These are phyloP conservation scores for Eutolmus rufibarbis DNA, from an alignment of 2,888 invertebrate species.

Conservation along the genomic window DNA sequence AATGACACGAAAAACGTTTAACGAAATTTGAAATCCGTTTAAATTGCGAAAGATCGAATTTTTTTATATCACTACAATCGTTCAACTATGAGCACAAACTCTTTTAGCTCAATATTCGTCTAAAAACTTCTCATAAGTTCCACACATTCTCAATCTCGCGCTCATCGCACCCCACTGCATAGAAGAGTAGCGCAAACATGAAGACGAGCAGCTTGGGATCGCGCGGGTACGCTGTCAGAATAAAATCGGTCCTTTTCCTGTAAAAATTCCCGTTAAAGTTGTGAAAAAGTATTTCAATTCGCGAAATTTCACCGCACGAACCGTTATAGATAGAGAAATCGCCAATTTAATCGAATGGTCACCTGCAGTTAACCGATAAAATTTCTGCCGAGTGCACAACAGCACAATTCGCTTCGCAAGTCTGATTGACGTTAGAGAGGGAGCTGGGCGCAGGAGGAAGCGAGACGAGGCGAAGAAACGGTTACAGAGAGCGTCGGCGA, in stretches of 20 bases:
- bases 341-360: neutral
- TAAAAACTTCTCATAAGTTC: neutral
- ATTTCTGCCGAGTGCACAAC: neutral
- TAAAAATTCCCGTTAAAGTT: neutral
- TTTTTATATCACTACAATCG: neutral
- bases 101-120: neutral
- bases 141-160: neutral
- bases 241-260: neutral
- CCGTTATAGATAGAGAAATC: neutral
- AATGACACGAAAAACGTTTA: neutral
- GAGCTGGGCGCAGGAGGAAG: neutral
- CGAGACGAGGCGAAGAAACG: neutral
- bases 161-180: neutral
- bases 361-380: neutral
- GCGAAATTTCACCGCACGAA: neutral
- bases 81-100: neutral
- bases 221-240: conserved; percentile 30
- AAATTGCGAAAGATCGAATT: neutral
- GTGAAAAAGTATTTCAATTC: neutral
- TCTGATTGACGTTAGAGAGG: neutral
- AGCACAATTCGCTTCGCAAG: neutral
- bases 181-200: conserved; percentile 6
- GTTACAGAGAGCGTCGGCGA: neutral
- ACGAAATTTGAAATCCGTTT: neutral
- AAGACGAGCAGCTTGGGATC: conserved; percentile 3